Evolutionary conservation across 2,113 vertebrate species (phyloP).

Genomic region (Desmodus rotundus): DNA sequence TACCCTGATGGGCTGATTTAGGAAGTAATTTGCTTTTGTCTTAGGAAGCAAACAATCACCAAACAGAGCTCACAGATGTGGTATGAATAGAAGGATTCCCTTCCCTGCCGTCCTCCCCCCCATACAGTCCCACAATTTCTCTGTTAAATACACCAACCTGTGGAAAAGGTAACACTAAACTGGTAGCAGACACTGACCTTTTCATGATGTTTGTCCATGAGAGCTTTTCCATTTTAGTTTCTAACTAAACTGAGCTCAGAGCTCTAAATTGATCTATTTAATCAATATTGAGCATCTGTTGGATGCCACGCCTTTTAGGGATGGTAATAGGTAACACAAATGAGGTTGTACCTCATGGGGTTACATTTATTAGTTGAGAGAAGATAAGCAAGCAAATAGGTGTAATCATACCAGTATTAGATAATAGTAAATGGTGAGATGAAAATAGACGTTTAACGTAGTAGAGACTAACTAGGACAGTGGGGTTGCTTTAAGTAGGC

Average conservation of each 20-base stretch:
- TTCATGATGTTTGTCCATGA: background rate
- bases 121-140: background rate
- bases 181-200: background rate
- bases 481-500: background rate
- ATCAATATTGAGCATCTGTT: background rate
- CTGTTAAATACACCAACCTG: background rate
- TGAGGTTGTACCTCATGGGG: background rate
- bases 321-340: background rate
- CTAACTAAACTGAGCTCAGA: background rate
- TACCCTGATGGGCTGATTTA: background rate
- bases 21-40: background rate
- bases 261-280: background rate
- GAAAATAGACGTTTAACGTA: background rate
- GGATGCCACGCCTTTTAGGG: too few species aligned
- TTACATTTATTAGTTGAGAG: background rate
- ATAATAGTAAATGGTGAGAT: background rate
- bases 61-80: background rate
- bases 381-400: background rate
- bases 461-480: background rate
- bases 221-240: background rate
- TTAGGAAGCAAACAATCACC: background rate
- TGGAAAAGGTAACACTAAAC: background rate
- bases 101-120: background rate
- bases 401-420: background rate
- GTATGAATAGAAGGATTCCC: background rate